phyloP scores from a whole-genome alignment of 1,140 invertebrate species.

The Venustaconcha ellipsiformis region DNA sequence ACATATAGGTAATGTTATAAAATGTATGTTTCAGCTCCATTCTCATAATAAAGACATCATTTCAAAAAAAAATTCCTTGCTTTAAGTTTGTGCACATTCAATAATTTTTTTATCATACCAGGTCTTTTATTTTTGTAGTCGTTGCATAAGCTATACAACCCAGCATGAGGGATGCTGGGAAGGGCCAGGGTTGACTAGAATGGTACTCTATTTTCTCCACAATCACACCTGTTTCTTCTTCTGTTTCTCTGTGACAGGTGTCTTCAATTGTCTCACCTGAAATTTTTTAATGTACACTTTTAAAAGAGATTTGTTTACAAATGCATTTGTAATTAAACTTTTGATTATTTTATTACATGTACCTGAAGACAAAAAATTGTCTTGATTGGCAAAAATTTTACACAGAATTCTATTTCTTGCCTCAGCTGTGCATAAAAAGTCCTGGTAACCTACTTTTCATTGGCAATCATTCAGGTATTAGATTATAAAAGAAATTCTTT shows the following conservation, averaged over 20 bases:
- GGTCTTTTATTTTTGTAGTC: conserved; percentile 45
- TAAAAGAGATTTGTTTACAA: too few species aligned
- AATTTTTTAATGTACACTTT: conserved; percentile 19
- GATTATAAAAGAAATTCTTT: too few species aligned
- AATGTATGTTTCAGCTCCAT: too few species aligned
- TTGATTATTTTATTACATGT: background rate
- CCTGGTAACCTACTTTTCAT: background rate
- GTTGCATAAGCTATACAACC: conserved; percentile 71
- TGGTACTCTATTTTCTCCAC: conserved; percentile 72
- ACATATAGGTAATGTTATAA: too few species aligned
- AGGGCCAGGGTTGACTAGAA: conserved; percentile 75
- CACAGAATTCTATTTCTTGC: background rate
- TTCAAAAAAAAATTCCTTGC: too few species aligned
- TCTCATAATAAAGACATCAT: too few species aligned
- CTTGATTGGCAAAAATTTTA: background rate
- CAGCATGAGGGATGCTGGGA: conserved; percentile 74
- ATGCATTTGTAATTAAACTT: too few species aligned
- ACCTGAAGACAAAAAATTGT: background rate
- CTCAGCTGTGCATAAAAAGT: background rate
- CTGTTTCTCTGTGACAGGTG: conserved; percentile 73
- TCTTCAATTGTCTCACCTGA: conserved; percentile 74
- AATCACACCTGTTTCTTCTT: conserved; percentile 74
- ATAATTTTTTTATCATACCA: too few species aligned
- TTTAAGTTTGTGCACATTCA: too few species aligned
- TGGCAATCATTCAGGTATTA: too few species aligned